Base-by-base conservation (phyloP, 92 coral and sea anemone species). In the Heliopora coerulea region DNA sequence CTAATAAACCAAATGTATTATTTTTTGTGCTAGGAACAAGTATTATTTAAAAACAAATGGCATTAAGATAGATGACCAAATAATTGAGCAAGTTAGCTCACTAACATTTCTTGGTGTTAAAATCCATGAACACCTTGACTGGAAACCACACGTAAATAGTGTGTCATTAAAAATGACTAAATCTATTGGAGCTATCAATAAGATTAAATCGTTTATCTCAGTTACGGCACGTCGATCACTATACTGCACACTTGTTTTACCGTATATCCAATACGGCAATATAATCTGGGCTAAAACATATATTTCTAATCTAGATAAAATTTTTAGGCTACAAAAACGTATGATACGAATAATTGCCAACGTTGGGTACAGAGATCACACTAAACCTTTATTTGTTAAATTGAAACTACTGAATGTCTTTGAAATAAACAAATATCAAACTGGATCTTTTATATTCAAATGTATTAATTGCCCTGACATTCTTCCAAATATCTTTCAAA, bases 191-290 rank as follows among this genome's bases (percentile, higher is more conserved):
- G n/a, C n/a, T n/a, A n/a, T n/a, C n/a, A n/a, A n/a, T n/a, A n/a
- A n/a, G n/a, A n/a, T n/a, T n/a, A n/a, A n/a, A n/a, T n/a, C n/a
- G n/a, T n/a, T n/a, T n/a, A n/a, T n/a, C n/a, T n/a, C n/a, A n/a
- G n/a, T n/a, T n/a, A n/a, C n/a, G n/a, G n/a, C n/a, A n/a, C n/a
- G n/a, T n/a, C n/a, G n/a, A n/a, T n/a, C n/a, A n/a, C n/a, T n/a
- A n/a, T n/a, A n/a, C n/a, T n/a, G 69, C 28, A 28, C 69, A 2
- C 21, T 62, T 25, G 68, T 62, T 6, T 21, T 62, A 18, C 69
- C 69, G 7, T 62, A 62, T 35, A 32, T 62, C 13, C 69, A 32
- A 62, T 62, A 62, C 21, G 30, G 69, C 35, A 62, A 62, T 35
- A 62, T 30, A 32, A 37, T 31, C 10, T 62, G 68, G 40, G 68